phyloP scores from a whole-genome alignment of 2,797 vertebrate species.

The Neomorphus geoffroyi region DNA sequence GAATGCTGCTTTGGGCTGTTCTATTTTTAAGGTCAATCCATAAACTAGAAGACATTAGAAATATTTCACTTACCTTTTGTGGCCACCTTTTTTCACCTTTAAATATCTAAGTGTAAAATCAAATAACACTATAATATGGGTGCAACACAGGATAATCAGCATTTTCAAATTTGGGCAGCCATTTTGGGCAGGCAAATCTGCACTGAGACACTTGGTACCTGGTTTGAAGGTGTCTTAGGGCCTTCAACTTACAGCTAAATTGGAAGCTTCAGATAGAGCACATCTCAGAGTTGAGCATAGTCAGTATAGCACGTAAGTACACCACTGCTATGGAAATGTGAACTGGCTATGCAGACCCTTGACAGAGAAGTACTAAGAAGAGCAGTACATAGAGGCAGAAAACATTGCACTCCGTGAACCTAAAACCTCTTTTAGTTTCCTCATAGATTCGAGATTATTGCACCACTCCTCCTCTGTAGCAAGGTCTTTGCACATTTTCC shows the following conservation, averaged over 20 bases:
- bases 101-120: background rate
- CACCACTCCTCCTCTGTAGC: background rate
- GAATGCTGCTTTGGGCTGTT: background rate
- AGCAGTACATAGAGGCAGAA: background rate
- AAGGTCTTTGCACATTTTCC: background rate
- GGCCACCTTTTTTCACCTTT: background rate
- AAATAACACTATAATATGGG: background rate
- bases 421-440: background rate
- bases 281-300: background rate
- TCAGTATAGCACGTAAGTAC: background rate
- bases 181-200: background rate
- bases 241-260: background rate
- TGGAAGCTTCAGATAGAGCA: fast-evolving
- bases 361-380: fast-evolving
- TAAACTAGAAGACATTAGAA: background rate
- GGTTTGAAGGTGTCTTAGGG: background rate
- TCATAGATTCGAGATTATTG: background rate
- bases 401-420: background rate
- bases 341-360: background rate
- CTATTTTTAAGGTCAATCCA: background rate
- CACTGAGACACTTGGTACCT: background rate
- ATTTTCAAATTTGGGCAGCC: background rate
- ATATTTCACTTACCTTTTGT: background rate
- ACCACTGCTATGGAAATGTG: background rate
- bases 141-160: background rate